Evolutionary conservation across 1,140 invertebrate genomes (phyloP), one percentile per base, ranked within the genome.

Genomic region (Psilanteris sp.): DNA sequence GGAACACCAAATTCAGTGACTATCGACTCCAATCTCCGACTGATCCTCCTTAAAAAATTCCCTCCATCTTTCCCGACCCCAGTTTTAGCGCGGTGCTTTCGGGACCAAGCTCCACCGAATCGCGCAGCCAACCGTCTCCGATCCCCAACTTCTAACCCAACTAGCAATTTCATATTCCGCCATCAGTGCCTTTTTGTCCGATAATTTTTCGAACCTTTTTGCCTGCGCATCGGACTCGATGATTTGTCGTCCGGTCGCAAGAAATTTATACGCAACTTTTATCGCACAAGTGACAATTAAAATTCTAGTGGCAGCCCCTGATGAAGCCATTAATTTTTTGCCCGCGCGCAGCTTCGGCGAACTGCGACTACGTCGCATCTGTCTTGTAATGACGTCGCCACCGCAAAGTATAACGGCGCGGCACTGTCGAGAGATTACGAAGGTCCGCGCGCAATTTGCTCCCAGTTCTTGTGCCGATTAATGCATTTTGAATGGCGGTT

Each of bases 261-360:
- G 24, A 39, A 54, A 55, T 46, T 24, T 50, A 54, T 55, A 67
- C 43, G 27, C 36, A 67, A 54, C 6, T 43, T 43, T 54, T 29
- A 43, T 44, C 36, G 37, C n/a, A 29, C 14, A 46, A 54, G 46
- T 54, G 48, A 67, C 48, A 67, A 67, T 67, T 67, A 67, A 67
- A 55, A 54, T 54, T 54, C 48, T 46, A 18, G 9, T 31, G 48
- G 48, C 31, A 9, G 13, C 18, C 20, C n/a, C 48, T 66, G 61
- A 66, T 66, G 61, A 66, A 66, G 61, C 29, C 61, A 66, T 66
- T 66, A 54, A 52, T 43, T 54, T 66, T 66, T 54, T 66, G 36
- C 59, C 18, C 16, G 7, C 26, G 18, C 20, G 13, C 10, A 18
- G 24, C 22, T 22, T 16, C 26, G 18, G 18, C 34, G 36, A 62